Conservation (phyloP, 2,797 vertebrate genomes). For the Percopsis omiscomaycus region DNA sequence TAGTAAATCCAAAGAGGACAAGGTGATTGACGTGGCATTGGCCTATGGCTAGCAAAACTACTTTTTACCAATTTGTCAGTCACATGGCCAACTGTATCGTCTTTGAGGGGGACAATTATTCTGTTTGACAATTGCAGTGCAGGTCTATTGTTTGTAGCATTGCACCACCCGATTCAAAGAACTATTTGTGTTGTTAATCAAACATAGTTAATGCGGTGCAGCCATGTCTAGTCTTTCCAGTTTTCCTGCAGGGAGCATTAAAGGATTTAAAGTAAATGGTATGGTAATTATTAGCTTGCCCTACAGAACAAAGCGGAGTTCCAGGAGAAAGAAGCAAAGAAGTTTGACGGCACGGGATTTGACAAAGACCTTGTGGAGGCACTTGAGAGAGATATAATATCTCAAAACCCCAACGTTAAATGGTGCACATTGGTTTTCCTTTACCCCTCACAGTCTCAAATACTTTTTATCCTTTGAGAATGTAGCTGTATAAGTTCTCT, state of each 20-base stretch:
- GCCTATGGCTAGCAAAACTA: neutral
- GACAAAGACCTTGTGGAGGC: constrained; percentile 97
- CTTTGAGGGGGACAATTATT: neutral
- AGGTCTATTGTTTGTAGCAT: neutral
- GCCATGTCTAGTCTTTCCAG: constrained; percentile 31
- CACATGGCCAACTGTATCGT: neutral
- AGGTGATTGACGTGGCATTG: constrained; percentile 72
- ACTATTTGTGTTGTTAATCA: constrained; percentile 39
- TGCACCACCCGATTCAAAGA: neutral
- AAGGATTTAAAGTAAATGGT: neutral
- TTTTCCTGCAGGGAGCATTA: constrained; percentile 28
- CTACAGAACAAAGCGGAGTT: constrained; percentile 78
- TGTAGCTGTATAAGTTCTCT: neutral
- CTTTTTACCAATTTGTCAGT: neutral
- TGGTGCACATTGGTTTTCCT: constrained; percentile 77
- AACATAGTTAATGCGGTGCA: constrained; percentile 16
- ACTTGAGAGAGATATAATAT: constrained; percentile 97
- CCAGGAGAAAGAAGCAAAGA: constrained; percentile 88
- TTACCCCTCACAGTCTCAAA: too few relatives aligned
- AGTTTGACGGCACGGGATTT: constrained; percentile 91
- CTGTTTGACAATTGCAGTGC: neutral
- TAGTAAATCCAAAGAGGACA: constrained; percentile 88
- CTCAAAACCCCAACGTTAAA: constrained; percentile 94
- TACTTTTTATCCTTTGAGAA: too few relatives aligned
- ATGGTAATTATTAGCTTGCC: constrained; percentile 13